Evolutionary conservation across 2,113 vertebrate genomes (phyloP), one percentile per base, ranked within the genome.

Genomic region (Nannobrachium achirus): DNA sequence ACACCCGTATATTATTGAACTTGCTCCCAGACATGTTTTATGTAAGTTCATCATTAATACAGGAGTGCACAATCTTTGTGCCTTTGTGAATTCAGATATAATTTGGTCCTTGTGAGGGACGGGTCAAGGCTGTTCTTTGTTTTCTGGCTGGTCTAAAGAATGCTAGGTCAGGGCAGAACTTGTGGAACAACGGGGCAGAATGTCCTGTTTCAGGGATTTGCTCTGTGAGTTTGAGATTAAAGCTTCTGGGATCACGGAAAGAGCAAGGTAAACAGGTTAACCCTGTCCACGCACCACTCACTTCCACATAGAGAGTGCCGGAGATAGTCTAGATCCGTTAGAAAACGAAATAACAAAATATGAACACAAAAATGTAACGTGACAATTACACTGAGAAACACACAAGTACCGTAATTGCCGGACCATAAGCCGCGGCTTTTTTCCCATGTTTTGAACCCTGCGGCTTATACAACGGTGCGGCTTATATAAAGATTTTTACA

Each of bases 201-300:
- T 38, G 53, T 44, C 53, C 46, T 69, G 19, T 51, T 58, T 15
- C 18, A 6, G 19, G 56, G 48, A 69, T 68, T 68, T 58, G 25
- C 2, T 13, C 10, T 13, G 7, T 18, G 2, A 18, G 25, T 16
- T 15, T 19, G 10, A 45, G 20, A n/a, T 15, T 33, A n/a, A 56
- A 59, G 41, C 56, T 56, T 3, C 56, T 16, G 39, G 38, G 56
- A 40, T 39, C 33, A 42, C 50, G 15, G 46, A 7, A 60, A 16
- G 15, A 11, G 42, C 25, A 20, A 41, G 1, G 25, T 40, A 11
- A 38, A 51, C 66, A 57, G 2, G 15, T 40, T 42, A 45, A 10
- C 44, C 10, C 25, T 49, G 0, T 16, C 19, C 33, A 48, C 16
- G 5, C 15, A 40, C 7, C 16, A 58, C 39, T 58, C 65, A 33